phyloP scores from a whole-genome alignment of 2,797 vertebrate genomes.

The Aldrovandia affinis region DNA sequence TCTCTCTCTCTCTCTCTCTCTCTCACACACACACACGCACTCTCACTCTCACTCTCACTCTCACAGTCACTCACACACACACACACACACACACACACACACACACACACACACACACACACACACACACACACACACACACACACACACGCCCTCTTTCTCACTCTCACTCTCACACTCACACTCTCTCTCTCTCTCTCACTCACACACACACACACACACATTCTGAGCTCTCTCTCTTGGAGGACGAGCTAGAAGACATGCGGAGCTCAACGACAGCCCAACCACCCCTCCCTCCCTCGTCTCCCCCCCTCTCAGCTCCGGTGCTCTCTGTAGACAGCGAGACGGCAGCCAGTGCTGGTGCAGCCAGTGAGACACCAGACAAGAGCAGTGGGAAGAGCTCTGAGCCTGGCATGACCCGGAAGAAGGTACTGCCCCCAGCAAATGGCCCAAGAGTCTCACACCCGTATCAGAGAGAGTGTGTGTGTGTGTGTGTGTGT shows the following conservation, averaged over 20 bases:
- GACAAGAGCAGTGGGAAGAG: conserved; percentile 56
- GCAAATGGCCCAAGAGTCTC: not conserved
- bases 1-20: too few species aligned
- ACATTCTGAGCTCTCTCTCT: not conserved
- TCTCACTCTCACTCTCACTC: not conserved
- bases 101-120: not conserved
- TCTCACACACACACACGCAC: not conserved
- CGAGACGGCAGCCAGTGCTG: conserved; percentile 18
- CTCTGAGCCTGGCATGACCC: conserved; percentile 41
- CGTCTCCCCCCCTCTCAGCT: conserved; percentile 48
- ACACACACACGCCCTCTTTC: not conserved
- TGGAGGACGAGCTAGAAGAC: too few species aligned
- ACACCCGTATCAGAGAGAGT: not conserved
- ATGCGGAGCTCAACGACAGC: not conserved
- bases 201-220: not conserved
- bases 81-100: not conserved
- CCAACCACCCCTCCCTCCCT: conserved; percentile 26
- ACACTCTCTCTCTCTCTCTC: not conserved
- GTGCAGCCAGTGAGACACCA: conserved; percentile 46
- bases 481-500: not conserved
- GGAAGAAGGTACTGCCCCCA: conserved; percentile 62
- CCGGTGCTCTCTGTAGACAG: conserved; percentile 35
- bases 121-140: not conserved
- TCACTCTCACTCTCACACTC: not conserved
- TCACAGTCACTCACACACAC: too few species aligned